A percentile compares a stretch with the other conserved stretches of the same genome.
Conservation (phyloP, 2,113 vertebrate species). For the Dolichotis patagonum region DNA sequence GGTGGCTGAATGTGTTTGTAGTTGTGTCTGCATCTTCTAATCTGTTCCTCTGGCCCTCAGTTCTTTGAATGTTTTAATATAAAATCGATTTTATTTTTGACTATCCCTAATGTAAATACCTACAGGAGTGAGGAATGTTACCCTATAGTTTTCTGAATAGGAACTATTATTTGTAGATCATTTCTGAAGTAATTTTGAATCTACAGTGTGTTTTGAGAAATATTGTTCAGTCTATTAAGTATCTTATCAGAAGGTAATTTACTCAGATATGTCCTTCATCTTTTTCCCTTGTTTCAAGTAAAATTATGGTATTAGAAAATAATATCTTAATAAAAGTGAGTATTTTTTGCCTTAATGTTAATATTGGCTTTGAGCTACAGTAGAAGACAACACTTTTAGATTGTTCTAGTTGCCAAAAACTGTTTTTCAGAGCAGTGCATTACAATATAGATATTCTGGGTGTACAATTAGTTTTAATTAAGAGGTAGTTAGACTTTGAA, state of each 20-base stretch:
- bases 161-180: not conserved
- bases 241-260: conserved; percentile 35
- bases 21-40: too few species aligned
- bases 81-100: conserved; percentile 39
- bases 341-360: conserved; percentile 47
- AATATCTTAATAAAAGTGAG: conserved; percentile 47
- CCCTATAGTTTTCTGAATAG: conserved; percentile 20
- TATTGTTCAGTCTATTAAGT: not conserved
- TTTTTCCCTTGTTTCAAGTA: conserved; percentile 29
- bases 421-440: not conserved
- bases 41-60: too few species aligned
- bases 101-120: not conserved
- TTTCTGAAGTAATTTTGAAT: conserved; percentile 41
- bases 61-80: conserved; percentile 11
- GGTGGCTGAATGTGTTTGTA: too few species aligned
- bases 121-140: not conserved
- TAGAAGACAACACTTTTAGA: conserved; percentile 20
- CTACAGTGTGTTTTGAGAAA: not conserved
- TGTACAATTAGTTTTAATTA: conserved; percentile 56
- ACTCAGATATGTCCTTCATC: conserved; percentile 1
- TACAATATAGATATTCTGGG: conserved; percentile 43
- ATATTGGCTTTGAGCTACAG: not conserved
- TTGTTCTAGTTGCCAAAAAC: not conserved
- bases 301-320: conserved; percentile 42
- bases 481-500: conserved; percentile 50